Base-by-base conservation (phyloP, 2,797 vertebrate genomes). In the Arnoldichthys spilopterus region DNA sequence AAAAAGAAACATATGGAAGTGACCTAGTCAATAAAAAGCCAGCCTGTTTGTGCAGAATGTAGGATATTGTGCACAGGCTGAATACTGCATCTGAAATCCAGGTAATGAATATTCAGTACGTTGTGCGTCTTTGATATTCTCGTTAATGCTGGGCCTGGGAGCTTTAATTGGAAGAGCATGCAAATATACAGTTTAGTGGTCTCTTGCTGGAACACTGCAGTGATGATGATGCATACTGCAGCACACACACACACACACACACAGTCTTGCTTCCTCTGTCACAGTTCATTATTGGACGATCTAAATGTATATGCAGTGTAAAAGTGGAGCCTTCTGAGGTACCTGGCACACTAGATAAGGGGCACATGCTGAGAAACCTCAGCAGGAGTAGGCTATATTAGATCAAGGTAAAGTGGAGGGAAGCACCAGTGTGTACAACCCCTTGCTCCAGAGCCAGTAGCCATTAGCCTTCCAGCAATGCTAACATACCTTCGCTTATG, bases 51-150 rank as follows among this genome's bases (percentile, higher is more conserved):
- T 26, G 34, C 47, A 13, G 22, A 43, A 64, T 64, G 12, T 56
- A 75, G 45, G 62, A 43, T 58, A 37, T 74, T 77, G 74, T 74
- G 45, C 49, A 22, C 15, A 68, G 75, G 45, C 28, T 75, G 74
- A 76, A 64, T 51, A 67, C 74, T 77, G 77, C 73, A 81, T 74
- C 51, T 26, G 71, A 72, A 81, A 80, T 82, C 59, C 72, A 72
- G 51, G 30, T 72, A n/a, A 84, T 84, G 64, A 83, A 84, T 85
- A 83, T 84, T 78, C 74, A 81, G 62, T 15, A 67, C 58, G 53
- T 74, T 74, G 58, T 70, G 59, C 66, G 64, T 82, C 82, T 85
- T 83, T 78, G 78, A 84, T 84, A 85, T 82, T 85, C 80, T 74
- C 53, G 76, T 62, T 73, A 76, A 81, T 71, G 69, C 68, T 72